phyloP scores from a whole-genome alignment of 2,797 vertebrate genomes.

The Bradypodion pumilum region DNA sequence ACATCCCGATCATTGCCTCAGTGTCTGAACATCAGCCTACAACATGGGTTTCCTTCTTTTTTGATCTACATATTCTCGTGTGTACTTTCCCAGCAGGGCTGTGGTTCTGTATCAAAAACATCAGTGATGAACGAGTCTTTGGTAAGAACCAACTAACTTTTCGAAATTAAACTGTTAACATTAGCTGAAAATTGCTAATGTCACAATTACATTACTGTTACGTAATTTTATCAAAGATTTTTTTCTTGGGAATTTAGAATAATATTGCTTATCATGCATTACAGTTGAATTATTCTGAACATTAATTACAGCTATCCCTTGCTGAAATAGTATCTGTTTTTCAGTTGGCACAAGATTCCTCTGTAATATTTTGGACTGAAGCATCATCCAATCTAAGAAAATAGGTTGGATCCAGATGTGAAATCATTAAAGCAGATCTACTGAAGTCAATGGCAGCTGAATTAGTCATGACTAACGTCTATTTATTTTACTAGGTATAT shows the following conservation, averaged over 20 bases:
- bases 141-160: constrained; percentile 78
- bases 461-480: neutral
- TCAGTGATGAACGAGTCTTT: constrained; percentile 95
- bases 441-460: neutral
- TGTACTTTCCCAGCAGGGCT: constrained; percentile 98
- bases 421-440: neutral
- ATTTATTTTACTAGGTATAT: neutral
- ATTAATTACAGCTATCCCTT: neutral
- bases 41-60: constrained; percentile 99
- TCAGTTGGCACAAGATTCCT: neutral
- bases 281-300: neutral
- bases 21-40: constrained; percentile 99
- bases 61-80: constrained; percentile 98
- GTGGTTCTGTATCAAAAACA: constrained; percentile 99
- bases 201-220: neutral
- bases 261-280: no score
- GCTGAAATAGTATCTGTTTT: neutral
- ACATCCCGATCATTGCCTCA: constrained; percentile 98
- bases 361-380: neutral
- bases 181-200: neutral
- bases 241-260: neutral
- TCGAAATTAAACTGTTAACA: neutral
- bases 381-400: neutral
- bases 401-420: neutral
- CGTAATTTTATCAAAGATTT: neutral